Percentiles rank a stretch among this genome's conserved stretches.
Evolutionary conservation across 1,140 invertebrate species (phyloP).

Genomic region (Diachasma alloeum): DNA sequence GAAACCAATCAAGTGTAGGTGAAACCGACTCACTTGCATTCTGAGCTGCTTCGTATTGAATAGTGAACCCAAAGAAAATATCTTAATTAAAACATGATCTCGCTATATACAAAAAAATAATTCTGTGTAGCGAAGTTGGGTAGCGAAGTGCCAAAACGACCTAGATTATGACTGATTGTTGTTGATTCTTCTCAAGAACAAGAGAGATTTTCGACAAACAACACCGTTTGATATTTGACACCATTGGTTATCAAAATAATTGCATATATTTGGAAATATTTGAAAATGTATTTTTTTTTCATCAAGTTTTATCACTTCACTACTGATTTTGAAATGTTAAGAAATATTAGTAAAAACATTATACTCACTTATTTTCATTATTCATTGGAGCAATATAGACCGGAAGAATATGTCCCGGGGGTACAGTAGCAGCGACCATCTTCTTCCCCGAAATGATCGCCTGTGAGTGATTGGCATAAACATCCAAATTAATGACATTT

Average conservation of each 20-base stretch:
- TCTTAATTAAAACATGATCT: neutral
- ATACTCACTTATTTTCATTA: slow-evolving; percentile 76
- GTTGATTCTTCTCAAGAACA: too few relatives aligned
- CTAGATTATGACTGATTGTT: too few relatives aligned
- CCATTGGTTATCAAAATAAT: too few relatives aligned
- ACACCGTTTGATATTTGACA: too few relatives aligned
- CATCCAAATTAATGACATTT: slow-evolving; percentile 76
- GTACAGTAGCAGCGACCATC: slow-evolving; percentile 70
- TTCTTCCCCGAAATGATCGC: slow-evolving; percentile 82
- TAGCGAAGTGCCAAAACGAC: too few relatives aligned
- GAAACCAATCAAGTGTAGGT: neutral
- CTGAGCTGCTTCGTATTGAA: slow-evolving; percentile 44
- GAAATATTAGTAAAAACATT: slow-evolving; percentile 26
- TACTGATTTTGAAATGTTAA: slow-evolving; percentile 22
- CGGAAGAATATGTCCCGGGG: slow-evolving; percentile 71
- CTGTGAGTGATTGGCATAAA: slow-evolving; percentile 74
- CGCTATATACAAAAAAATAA: too few relatives aligned
- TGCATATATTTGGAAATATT: too few relatives aligned
- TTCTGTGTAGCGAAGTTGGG: too few relatives aligned
- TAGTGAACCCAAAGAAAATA: slow-evolving; percentile 31
- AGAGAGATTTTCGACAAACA: too few relatives aligned
- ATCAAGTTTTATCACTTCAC: neutral
- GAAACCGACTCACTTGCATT: slow-evolving; percentile 49
- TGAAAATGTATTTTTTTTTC: neutral
- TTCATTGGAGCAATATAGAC: slow-evolving; percentile 79